These are phyloP conservation scores for Enteromius anoplus DNA, from an alignment of 2,797 vertebrate genomes.

Conservation along the genomic window DNA sequence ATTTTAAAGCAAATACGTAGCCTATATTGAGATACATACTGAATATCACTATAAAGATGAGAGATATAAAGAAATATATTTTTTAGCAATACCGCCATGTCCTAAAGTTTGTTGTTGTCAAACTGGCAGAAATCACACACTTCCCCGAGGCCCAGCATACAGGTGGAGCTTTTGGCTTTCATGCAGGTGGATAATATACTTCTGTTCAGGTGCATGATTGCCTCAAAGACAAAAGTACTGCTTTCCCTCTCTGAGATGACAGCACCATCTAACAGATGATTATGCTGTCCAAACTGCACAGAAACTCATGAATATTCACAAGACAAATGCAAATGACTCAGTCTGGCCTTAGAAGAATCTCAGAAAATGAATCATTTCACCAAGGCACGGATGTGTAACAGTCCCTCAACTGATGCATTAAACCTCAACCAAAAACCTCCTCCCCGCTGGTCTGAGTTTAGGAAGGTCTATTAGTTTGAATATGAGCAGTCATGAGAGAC, in stretches of 20 bases:
- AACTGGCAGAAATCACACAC: background rate
- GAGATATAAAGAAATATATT: background rate
- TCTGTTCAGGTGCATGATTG: constrained; percentile 68
- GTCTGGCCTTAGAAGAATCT: constrained; percentile 27
- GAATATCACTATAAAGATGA: background rate
- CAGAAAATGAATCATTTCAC: constrained; percentile 2
- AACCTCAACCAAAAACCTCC: constrained; percentile 7
- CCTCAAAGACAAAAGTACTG: constrained; percentile 57
- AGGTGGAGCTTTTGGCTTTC: background rate
- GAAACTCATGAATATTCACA: constrained; percentile 68
- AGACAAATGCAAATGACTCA: constrained; percentile 60
- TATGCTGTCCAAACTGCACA: constrained; percentile 63
- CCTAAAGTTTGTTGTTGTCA: background rate
- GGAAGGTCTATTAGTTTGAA: constrained; percentile 2
- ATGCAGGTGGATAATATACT: constrained; percentile 22
- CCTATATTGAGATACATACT: background rate
- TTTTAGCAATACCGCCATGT: background rate
- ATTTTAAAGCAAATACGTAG: background rate
- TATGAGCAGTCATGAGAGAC: background rate
- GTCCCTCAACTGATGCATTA: background rate
- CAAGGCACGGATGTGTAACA: background rate
- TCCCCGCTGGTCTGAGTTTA: background rate
- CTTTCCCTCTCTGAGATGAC: constrained; percentile 62
- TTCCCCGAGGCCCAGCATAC: background rate
- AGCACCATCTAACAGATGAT: constrained; percentile 64